These are phyloP conservation scores for Drosophila sordidula DNA, from an alignment of 2,888 invertebrate species.

Conservation along the genomic window DNA sequence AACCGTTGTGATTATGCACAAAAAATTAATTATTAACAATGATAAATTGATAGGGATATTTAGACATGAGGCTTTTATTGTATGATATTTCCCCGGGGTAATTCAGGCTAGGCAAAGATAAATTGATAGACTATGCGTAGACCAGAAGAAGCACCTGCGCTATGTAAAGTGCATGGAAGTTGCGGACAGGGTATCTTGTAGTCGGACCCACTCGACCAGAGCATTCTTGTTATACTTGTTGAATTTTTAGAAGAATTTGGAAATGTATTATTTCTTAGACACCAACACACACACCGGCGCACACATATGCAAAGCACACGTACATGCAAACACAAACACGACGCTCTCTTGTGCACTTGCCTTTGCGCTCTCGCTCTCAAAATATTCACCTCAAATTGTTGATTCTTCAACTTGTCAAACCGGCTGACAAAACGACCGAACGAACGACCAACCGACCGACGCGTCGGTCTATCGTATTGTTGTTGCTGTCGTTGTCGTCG, in stretches of 20 bases:
- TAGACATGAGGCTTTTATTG: too few species aligned
- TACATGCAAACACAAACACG: background rate
- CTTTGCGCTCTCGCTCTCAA: conserved; percentile 40
- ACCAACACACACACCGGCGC: conserved; percentile 13
- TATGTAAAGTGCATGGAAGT: background rate
- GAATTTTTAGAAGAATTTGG: conserved; percentile 62
- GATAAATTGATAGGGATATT: too few species aligned
- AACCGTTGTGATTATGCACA: too few species aligned
- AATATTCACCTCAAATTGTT: conserved; percentile 78
- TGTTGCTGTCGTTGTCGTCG: conserved; percentile 40
- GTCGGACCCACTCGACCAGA: background rate
- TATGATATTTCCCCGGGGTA: too few species aligned
- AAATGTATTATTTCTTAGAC: conserved; percentile 55
- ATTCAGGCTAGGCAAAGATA: too few species aligned
- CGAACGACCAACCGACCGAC: conserved; percentile 62
- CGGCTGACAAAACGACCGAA: conserved; percentile 73
- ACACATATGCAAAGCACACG: background rate
- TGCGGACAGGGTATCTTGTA: background rate
- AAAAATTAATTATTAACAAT: too few species aligned
- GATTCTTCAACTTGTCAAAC: conserved; percentile 81
- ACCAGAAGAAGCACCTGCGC: too few species aligned
- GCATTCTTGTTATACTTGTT: conserved; percentile 42
- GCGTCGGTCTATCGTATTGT: conserved; percentile 54
- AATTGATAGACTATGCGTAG: too few species aligned
- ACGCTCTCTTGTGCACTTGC: conserved; percentile 59